Conservation (phyloP, 2,113 vertebrate species). For the Microcebus lehilahytsara region DNA sequence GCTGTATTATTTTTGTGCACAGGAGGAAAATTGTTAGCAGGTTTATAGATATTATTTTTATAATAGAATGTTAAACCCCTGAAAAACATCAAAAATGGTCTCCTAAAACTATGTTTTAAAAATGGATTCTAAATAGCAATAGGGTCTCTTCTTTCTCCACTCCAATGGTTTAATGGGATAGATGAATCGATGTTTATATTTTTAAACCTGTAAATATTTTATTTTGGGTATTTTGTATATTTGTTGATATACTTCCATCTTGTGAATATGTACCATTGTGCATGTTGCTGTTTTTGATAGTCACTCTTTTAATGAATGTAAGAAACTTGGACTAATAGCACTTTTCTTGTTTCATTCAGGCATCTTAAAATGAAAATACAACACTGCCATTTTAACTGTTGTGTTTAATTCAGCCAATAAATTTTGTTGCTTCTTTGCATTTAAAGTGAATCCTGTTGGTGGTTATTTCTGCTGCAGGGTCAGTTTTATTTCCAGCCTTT, state of each 20-base stretch:
- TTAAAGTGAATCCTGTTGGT: constrained; percentile 43
- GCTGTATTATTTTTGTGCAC: constrained; percentile 68
- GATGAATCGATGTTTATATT: constrained; percentile 85
- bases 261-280: constrained; percentile 80
- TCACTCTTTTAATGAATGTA: constrained; percentile 83
- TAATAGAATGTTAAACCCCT: constrained; percentile 76
- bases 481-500: not conserved
- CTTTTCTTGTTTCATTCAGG: constrained; percentile 79
- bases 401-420: constrained; percentile 82
- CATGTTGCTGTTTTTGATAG: constrained; percentile 83
- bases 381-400: constrained; percentile 79
- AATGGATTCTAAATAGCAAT: constrained; percentile 81
- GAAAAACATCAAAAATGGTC: constrained; percentile 70
- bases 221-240: constrained; percentile 86
- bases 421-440: constrained; percentile 83
- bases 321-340: constrained; percentile 81
- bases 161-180: constrained; percentile 77
- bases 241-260: constrained; percentile 82
- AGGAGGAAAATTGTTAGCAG: constrained; percentile 70
- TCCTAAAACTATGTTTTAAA: constrained; percentile 70
- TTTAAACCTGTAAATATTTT: constrained; percentile 87
- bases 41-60: constrained; percentile 70
- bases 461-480: constrained; percentile 25
- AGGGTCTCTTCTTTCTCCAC: constrained; percentile 75
- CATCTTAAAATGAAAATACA: constrained; percentile 78